phyloP scores from a whole-genome alignment of 2,888 invertebrate species.

The Poecilus cupreus region DNA sequence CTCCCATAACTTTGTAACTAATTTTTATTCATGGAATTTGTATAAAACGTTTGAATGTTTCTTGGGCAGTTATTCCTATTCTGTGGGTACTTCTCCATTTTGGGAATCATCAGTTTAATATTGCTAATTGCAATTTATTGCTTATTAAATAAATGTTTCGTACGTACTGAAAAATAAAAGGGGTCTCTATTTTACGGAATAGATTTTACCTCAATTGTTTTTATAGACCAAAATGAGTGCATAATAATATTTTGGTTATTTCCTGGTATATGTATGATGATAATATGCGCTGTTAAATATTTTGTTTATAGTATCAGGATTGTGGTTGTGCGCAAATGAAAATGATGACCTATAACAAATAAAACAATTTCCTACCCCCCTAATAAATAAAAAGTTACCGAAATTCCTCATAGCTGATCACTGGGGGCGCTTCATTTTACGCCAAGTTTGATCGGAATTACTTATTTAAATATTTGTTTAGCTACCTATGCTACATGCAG shows the following conservation, averaged over 20 bases:
- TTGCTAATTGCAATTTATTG: not conserved
- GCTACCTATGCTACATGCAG: not conserved
- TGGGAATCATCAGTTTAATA: not conserved
- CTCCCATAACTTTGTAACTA: not conserved
- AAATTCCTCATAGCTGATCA: not conserved
- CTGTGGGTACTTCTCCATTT: not conserved
- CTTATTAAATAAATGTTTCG: not conserved
- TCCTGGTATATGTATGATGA: not conserved
- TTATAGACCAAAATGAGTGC: not conserved
- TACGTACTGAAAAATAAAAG: not conserved
- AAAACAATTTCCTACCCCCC: not conserved
- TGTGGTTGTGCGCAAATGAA: not conserved
- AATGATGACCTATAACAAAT: conserved; percentile 39
- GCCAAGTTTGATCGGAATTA: not conserved
- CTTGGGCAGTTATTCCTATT: not conserved
- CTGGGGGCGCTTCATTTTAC: not conserved
- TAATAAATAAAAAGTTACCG: not conserved
- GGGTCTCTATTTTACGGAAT: not conserved
- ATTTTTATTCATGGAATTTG: not conserved
- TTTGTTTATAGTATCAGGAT: not conserved
- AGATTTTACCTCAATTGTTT: not conserved
- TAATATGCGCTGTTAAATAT: not conserved
- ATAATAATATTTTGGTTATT: not conserved
- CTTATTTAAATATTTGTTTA: not conserved
- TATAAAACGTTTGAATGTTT: not conserved